Evolutionary conservation across 2,888 invertebrate species (phyloP), one percentile per base, ranked within the genome.

Genomic region (Vesta saturnalis): DNA sequence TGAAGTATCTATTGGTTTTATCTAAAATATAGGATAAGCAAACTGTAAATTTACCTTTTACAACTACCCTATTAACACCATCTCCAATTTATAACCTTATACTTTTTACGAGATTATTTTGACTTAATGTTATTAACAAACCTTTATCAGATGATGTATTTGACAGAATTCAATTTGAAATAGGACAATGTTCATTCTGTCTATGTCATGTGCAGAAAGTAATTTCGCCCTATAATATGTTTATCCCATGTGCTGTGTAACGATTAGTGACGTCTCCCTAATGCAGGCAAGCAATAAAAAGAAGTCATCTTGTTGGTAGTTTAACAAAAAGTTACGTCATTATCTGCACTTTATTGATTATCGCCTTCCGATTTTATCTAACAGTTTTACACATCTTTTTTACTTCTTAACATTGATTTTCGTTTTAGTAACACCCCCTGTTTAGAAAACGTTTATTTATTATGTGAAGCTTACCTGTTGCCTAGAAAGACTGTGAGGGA

Each of bases 131-230:
- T 6, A 39, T 39, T 39, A 39, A 39, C 39, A 39, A 39, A 39
- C 39, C 39, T n/a, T 39, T 39, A 39, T 39, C 39, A 3, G 39
- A 39, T 23, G 16, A 52, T 18, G 30, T 30, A 60, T 52, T 54
- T 60, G 60, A 52, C 52, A 52, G 49, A 22, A 30, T 30, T 60
- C 60, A 60, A 60, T 60, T 39, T 39, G n/a, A 39, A 39, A 39
- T 1, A 39, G 39, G 39, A 39, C 39, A 39, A 39, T 39, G 39
- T 2, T n/a, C 39, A n/a, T 39, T 23, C 21, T 18, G 12, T 35
- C 22, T 18, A 23, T 59, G 59, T 46, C 59, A 22, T 59, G 49
- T 52, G 49, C 52, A 60, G 60, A 30, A 21, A n/a, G 39, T 6
- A 39, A 23, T 23, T 23, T 23, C 23, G 23, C 8, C 23, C 23